Evolutionary conservation across 2,113 vertebrate species (phyloP).

Genomic region (Trinectes maculatus): DNA sequence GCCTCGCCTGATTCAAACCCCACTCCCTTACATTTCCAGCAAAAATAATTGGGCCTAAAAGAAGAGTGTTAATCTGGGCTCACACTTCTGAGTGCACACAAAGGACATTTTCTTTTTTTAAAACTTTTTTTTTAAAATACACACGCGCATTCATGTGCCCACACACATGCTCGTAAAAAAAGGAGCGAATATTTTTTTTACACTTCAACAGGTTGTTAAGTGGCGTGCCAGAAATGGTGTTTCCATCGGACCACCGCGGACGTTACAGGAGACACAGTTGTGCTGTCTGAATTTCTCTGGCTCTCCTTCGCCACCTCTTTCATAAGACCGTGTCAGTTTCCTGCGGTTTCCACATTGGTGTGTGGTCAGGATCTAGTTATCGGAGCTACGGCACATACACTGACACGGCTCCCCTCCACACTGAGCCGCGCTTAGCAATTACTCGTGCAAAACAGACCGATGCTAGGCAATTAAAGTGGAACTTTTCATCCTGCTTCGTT

Average conservation of each 20-base stretch:
- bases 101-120: constrained; percentile 15
- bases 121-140: too few species aligned
- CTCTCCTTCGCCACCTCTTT: constrained; percentile 30
- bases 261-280: constrained; percentile 40
- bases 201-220: constrained; percentile 74
- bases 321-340: constrained; percentile 39
- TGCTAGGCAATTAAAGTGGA: constrained; percentile 53
- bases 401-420: constrained; percentile 19
- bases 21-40: constrained; percentile 47
- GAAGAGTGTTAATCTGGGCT: constrained; percentile 51
- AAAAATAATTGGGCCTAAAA: constrained; percentile 55
- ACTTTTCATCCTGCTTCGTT: constrained; percentile 54
- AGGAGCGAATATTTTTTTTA: constrained; percentile 48
- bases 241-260: constrained; percentile 71
- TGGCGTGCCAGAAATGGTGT: constrained; percentile 58
- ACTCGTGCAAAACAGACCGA: constrained; percentile 47
- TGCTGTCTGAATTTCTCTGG: constrained; percentile 17
- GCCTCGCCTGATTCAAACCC: constrained; percentile 37
- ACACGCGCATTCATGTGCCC: constrained; percentile 34
- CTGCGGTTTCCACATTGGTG: constrained; percentile 32
- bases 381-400: constrained; percentile 24
- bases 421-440: constrained; percentile 29
- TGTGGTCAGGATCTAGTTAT: constrained; percentile 46
- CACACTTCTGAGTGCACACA: constrained; percentile 27
- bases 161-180: constrained; percentile 62